A percentile compares a stretch with the other conserved stretches of the same genome.
phyloP scores from a whole-genome alignment of 2,888 invertebrate genomes.

The Drosophila planitibia region DNA sequence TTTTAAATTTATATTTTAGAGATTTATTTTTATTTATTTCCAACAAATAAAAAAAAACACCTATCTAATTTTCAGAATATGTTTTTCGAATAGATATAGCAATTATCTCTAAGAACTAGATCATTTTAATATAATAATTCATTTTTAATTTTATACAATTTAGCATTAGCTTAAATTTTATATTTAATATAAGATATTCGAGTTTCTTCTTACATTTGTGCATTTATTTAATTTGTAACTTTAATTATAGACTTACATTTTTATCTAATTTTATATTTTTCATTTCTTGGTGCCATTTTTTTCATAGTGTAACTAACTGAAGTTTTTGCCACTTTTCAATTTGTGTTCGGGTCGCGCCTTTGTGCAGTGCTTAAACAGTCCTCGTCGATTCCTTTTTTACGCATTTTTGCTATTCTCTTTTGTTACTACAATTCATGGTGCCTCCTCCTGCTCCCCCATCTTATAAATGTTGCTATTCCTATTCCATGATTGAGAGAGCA shows the following conservation, averaged over 20 bases:
- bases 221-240: too few species aligned
- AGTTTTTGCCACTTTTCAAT: conserved; percentile 18
- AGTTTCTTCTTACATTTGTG: too few species aligned
- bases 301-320: neutral
- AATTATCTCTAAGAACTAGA: neutral
- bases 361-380: conserved; percentile 38
- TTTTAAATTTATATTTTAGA: neutral
- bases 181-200: too few species aligned
- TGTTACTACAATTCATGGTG: conserved; percentile 4
- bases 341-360: conserved; percentile 17
- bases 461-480: conserved; percentile 6
- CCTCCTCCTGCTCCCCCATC: conserved; percentile 17
- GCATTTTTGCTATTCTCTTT: conserved; percentile 13
- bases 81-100: too few species aligned
- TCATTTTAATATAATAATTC: neutral
- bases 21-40: neutral
- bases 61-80: too few species aligned
- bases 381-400: conserved; percentile 26
- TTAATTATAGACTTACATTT: neutral
- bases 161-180: too few species aligned
- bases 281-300: neutral
- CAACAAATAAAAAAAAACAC: neutral
- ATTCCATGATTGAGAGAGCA: conserved; percentile 23
- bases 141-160: neutral
- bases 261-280: neutral